Evolutionary conservation across 2,797 vertebrate genomes (phyloP), one percentile per base, ranked within the genome.

Genomic region (Sebastes wilsoni): DNA sequence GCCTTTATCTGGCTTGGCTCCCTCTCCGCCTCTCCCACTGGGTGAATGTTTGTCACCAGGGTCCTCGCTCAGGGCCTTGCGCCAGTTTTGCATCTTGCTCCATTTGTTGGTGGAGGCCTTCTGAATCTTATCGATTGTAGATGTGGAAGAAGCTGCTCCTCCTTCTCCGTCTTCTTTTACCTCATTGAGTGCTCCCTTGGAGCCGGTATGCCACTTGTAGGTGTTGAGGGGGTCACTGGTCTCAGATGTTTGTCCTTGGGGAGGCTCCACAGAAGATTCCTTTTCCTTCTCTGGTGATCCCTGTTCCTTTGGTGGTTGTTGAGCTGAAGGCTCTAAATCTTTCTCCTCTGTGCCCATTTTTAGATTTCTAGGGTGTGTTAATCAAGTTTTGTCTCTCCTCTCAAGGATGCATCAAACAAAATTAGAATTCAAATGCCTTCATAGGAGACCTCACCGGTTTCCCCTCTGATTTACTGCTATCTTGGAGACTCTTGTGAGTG

Each of bases 161-260:
- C 32, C 89, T 55, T 94, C 94, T 36, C 30, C 88, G 52, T 95
- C 94, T 38, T 84, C 86, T 71, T 85, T 93, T 11, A 38, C 22
- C n/a, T 88, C 92, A 8, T 95, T 86, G 0, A 85, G 82, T 0
- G 82, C 79, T 83, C 54, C 81, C 38, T 85, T 95, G 75, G 94
- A 90, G 14, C 91, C 94, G 0, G 93, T 97, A 36, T 96, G 95
- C 97, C 97, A 98, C 77, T 92, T 95, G 94, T 98, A 98, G 1
- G 96, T 94, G 80, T 93, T 94, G 59, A 98, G 88, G 0, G 94
- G 82, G 1, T 95, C 92, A 0, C 72, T 66, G 3, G 87, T 73
- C 5, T 94, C 92, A 4, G 88, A 22, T 12, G 67, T 74, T 72
- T 79, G 82, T 6, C 54, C 77, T 10, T 61, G 76, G 20, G 73